Base-by-base conservation (phyloP, 1,140 invertebrate species). In the Idris sp. region DNA sequence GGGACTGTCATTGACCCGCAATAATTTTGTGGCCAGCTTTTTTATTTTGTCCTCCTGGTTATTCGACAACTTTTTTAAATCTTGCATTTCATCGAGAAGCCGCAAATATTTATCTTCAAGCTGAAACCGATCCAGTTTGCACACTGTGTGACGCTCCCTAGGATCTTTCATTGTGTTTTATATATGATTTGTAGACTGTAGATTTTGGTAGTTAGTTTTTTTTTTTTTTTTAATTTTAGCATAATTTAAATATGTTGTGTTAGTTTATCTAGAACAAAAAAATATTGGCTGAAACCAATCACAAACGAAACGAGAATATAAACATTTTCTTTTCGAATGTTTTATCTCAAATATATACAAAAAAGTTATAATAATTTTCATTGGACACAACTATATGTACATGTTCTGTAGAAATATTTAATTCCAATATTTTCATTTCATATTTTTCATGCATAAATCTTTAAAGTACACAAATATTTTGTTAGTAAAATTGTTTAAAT, bases 21-120 rank as follows among this genome's bases (percentile, higher is more conserved):
- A 84, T 2, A 88, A 26, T 65, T 87, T 87, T 0, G 86, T 87
- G 1, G 81, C 76, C 1, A 88, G 64, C 14, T 82, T 77, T 40
- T 87, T 88, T 6, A 88, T 83, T 46, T 87, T 87, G 25, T 87
- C 86, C 15, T 86, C 82, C 35, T 88, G 86, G 14, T 68, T 54
- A 26, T 88, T 86, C 4, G 72, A 83, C 10, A 86, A 67, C 65
- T 86, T 86, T 51, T 87, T 87, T 15, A 86, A 54, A 4, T 76
- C 69, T 13, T 76, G 74, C 8, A 79, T 62, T n/a, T 88, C 85
- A 0, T 87, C 85, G 4, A 83, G 67, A 16, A 88, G 8, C 15
- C 83, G 76, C 46, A 88, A 69, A 69, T 88, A 87, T 35, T 80
- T 83, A 53, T 88, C 86, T 30, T 88, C 86, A 5, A 88, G 58